Evolutionary conservation across 2,113 vertebrate genomes (phyloP), one percentile per base, ranked within the genome.

Genomic region (Dunckerocampus dactyliophorus): DNA sequence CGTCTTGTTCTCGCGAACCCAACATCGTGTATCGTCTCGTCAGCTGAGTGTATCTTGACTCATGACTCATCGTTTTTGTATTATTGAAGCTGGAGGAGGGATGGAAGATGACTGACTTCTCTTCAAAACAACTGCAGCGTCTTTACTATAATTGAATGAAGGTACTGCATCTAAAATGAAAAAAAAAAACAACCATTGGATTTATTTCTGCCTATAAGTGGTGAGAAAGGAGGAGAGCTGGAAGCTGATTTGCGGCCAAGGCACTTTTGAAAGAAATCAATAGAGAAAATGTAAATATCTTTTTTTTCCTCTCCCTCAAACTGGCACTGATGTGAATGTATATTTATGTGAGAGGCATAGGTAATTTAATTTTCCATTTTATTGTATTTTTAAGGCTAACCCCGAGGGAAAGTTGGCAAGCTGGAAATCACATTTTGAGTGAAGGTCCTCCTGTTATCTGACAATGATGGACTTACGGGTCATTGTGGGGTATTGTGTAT

Each of bases 241-340:
- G 59, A 65, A 60, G 75, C 58, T 79, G 80, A 87, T 78, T 79
- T 78, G 74, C 75, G 80, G 85, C 79, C 75, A 80, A 55, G 62
- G 64, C 63, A 76, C 58, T 81, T 79, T 80, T 57, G 24, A 14
- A 53, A 63, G 62, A 75, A 89, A 87, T 88, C 84, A 82, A 87
- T 87, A 86, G 42, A 65, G 55, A 72, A 76, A 82, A 85, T 88
- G 62, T 78, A 79, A 86, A 85, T 63, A 21, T 57, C 68, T 76
- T 74, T 67, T 34, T 71, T 59, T 28, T 28, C 24, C 64, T 17
- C 34, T 21, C 22, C 14, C 39, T 47, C 15, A 69, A 66, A 67
- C 47, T 68, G 54, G 61, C 62, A 47, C 49, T 71, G 57, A 66
- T 74, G 65, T 74, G 62, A 77, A 83, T 85, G 48, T 76, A 75